Percentiles rank a stretch among this genome's conserved stretches.
Conservation (phyloP, 2,113 vertebrate genomes). For the Serinus canaria region DNA sequence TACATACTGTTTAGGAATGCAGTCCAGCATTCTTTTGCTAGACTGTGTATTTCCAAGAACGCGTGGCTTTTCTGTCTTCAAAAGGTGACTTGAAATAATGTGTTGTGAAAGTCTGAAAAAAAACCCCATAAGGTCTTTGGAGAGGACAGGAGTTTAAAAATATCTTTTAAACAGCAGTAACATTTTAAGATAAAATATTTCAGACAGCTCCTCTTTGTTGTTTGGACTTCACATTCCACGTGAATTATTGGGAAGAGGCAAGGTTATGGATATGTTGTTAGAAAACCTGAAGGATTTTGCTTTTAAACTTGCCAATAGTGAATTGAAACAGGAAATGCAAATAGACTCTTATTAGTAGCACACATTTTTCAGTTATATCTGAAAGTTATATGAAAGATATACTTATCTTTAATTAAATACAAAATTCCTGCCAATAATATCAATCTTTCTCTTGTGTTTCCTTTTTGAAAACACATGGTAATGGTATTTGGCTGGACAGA, state of each 20-base stretch:
- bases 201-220: neutral
- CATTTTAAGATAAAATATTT: neutral
- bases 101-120: neutral
- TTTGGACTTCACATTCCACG: neutral
- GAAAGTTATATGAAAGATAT: neutral
- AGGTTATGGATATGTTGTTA: neutral
- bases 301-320: neutral
- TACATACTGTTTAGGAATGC: constrained; percentile 53
- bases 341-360: neutral
- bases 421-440: neutral
- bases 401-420: neutral
- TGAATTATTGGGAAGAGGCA: neutral
- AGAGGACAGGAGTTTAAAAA: neutral
- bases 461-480: neutral
- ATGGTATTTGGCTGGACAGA: neutral
- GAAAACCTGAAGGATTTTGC: neutral
- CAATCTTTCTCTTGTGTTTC: neutral
- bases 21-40: constrained; percentile 28
- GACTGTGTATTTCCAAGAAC: constrained; percentile 23
- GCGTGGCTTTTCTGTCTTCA: neutral
- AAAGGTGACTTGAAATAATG: constrained; percentile 21
- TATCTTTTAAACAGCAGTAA: neutral
- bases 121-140: neutral
- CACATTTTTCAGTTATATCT: neutral
- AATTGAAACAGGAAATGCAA: neutral